Conservation (phyloP, 2,888 invertebrate genomes). For the Ecliptopera silaceata region DNA sequence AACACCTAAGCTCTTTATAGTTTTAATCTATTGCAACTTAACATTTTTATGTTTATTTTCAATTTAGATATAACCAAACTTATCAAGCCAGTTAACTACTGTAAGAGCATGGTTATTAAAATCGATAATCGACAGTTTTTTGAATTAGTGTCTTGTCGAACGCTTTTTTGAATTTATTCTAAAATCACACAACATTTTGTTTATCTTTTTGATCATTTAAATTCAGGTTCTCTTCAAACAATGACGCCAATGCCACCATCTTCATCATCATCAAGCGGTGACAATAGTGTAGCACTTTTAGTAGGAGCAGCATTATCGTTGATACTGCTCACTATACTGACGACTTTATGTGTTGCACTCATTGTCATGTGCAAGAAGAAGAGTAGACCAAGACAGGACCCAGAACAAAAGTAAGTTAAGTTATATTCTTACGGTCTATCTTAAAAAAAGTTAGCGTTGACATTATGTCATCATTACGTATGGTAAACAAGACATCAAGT, state of each 20-base stretch:
- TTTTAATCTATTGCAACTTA: too few relatives aligned
- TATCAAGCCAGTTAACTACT: too few relatives aligned
- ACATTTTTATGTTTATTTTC: too few relatives aligned
- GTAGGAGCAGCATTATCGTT: constrained; percentile 72
- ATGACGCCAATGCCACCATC: constrained; percentile 66
- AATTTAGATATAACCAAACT: too few relatives aligned
- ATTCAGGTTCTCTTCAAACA: constrained; percentile 71
- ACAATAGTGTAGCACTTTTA: constrained; percentile 70
- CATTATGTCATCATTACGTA: too few relatives aligned
- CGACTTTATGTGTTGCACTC: constrained; percentile 72
- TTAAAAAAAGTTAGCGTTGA: too few relatives aligned
- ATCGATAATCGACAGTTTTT: too few relatives aligned
- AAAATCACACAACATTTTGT: background rate
- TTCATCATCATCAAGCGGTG: constrained; percentile 42
- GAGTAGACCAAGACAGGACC: constrained; percentile 57
- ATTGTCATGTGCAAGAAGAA: constrained; percentile 77
- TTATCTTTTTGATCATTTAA: background rate
- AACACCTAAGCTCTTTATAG: background rate
- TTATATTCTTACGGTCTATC: too few relatives aligned
- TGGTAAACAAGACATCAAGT: too few relatives aligned
- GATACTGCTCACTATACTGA: constrained; percentile 72
- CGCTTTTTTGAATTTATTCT: background rate
- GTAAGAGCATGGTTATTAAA: too few relatives aligned
- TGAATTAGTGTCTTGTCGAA: background rate
- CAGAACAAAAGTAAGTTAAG: constrained; percentile 63